These are phyloP conservation scores for Doryteuthis pealeii DNA, from an alignment of 1,140 invertebrate species.

Conservation along the genomic window DNA sequence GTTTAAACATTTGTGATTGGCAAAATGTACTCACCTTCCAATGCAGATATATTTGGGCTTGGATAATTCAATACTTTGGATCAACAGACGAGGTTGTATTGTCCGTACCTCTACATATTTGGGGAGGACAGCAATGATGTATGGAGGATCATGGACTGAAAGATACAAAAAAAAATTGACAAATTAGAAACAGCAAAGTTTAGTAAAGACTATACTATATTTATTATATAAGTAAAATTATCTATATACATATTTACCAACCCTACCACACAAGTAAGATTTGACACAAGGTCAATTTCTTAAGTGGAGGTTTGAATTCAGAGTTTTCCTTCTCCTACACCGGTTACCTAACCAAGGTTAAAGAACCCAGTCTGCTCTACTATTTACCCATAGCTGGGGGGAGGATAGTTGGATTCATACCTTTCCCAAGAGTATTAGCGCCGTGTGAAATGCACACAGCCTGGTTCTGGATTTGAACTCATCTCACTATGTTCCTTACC, in stretches of 20 bases:
- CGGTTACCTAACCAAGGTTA: too few relatives aligned
- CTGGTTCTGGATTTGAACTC: neutral
- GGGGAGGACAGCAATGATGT: slow-evolving; percentile 78
- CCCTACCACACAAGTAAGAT: too few relatives aligned
- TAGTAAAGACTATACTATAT: slow-evolving; percentile 67
- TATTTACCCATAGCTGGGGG: too few relatives aligned
- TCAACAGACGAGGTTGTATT: slow-evolving; percentile 70
- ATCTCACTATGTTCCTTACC: too few relatives aligned
- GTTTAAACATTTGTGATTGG: too few relatives aligned
- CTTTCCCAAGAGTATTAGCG: too few relatives aligned
- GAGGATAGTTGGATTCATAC: too few relatives aligned
- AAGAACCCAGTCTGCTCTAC: too few relatives aligned
- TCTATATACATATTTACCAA: too few relatives aligned
- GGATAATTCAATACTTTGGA: slow-evolving; percentile 76
- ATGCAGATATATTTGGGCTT: slow-evolving; percentile 63
- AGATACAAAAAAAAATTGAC: slow-evolving; percentile 34
- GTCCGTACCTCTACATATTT: slow-evolving; percentile 82
- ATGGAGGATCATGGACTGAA: slow-evolving; percentile 88
- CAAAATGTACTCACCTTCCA: slow-evolving; percentile 49
- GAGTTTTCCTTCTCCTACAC: too few relatives aligned
- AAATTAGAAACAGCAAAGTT: slow-evolving; percentile 19
- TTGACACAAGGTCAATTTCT: too few relatives aligned
- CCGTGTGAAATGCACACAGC: neutral
- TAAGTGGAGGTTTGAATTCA: too few relatives aligned
- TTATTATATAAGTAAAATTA: neutral